phyloP scores from a whole-genome alignment of 2,888 invertebrate species.

The Tetrapedia diversipes region DNA sequence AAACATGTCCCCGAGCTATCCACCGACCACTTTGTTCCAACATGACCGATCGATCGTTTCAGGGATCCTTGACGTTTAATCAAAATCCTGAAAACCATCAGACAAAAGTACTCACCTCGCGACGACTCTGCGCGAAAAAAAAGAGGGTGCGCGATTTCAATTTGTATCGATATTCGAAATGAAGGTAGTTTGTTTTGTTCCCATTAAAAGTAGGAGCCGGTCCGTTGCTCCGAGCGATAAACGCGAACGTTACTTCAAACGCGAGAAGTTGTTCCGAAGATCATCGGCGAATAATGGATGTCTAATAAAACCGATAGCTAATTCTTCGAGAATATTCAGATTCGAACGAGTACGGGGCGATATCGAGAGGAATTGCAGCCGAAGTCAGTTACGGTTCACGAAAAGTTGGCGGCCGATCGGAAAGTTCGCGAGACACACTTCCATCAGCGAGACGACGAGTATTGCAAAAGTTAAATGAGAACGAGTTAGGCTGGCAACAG shows the following conservation, averaged over 20 bases:
- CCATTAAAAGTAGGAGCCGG: neutral
- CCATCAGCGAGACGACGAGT: constrained; percentile 25
- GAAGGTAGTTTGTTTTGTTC: neutral
- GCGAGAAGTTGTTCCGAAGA: neutral
- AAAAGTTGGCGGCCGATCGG: constrained; percentile 31
- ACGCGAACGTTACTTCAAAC: neutral
- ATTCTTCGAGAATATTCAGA: constrained; percentile 26
- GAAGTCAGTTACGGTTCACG: constrained; percentile 37
- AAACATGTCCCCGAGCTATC: neutral
- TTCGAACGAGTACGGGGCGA: neutral
- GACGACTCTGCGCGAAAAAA: neutral
- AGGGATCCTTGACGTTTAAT: constrained; percentile 17
- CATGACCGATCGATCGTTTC: constrained; percentile 14
- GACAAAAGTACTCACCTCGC: neutral
- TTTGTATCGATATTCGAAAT: neutral
- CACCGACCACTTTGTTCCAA: constrained; percentile 15
- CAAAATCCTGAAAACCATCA: neutral
- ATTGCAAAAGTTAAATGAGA: constrained; percentile 66
- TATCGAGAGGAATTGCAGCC: constrained; percentile 18
- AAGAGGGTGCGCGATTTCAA: neutral
- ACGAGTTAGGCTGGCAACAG: constrained; percentile 66
- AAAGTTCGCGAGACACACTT: constrained; percentile 34
- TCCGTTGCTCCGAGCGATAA: neutral
- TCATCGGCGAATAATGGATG: constrained; percentile 13
- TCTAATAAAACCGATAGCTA: neutral